Base-by-base conservation (phyloP, 2,797 vertebrate genomes). In the Taenioides sp. region DNA sequence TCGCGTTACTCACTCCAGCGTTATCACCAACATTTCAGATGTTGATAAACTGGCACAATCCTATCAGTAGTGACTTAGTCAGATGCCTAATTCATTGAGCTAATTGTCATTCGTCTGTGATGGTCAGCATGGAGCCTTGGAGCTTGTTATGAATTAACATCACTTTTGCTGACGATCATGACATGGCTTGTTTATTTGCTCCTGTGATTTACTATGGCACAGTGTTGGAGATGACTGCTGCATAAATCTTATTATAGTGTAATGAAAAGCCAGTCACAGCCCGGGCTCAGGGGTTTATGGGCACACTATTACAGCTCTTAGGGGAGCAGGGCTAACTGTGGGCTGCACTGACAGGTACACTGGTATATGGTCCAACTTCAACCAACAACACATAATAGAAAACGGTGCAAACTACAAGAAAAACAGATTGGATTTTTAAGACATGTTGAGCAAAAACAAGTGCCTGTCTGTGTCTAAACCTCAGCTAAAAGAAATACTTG, bases 131-230 rank as follows among this genome's bases (percentile, higher is more conserved):
- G 60, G 52, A 66, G 22, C 5, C 11, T 71, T 65, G 67, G 55
- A 52, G 68, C 59, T 67, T 74, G 72, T 78, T 76, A 83, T 81
- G 60, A 76, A 83, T 79, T 72, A 79, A 78, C 78, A 86, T 87
- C 70, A 66, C 74, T 78, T 83, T 55, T 72, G 76, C 73, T 74
- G 81, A 84, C 60, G 68, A 83, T 82, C 66, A 72, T 71, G 67
- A 73, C 77, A 55, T 73, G 64, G 66, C 71, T 76, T 80, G 75
- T 88, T 79, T 84, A 72, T 81, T 77, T 74, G 71, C 60, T 37
- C 55, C 73, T 76, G 80, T 86, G 86, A 91, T 88, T 89, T 88
- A 88, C 79, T 81, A 49, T 77, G 65, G 59, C 72, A 49, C 68
- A 71, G 71, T 76, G 74, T 77, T 82, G 37, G 74, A 81, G 83